Percentiles rank a stretch among this genome's conserved stretches.
phyloP scores from a whole-genome alignment of 2,113 vertebrate genomes.

The Okapia johnstoni region DNA sequence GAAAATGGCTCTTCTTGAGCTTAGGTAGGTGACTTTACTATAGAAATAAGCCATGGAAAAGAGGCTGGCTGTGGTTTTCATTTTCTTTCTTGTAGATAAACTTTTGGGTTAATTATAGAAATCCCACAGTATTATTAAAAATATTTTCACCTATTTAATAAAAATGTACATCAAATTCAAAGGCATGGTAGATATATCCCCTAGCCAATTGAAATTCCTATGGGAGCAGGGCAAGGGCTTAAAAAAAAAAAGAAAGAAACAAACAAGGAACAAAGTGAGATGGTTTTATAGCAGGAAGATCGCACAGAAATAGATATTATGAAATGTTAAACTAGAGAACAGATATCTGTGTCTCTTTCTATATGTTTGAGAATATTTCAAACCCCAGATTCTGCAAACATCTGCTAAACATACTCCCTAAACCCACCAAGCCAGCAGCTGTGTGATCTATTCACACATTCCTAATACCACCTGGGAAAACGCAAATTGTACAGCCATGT shows the following conservation, averaged over 20 bases:
- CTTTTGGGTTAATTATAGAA: not conserved
- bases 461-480: constrained; percentile 64
- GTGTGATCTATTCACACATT: constrained; percentile 60
- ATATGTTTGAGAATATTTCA: constrained; percentile 8
- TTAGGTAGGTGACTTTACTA: not conserved
- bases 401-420: not conserved
- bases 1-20: not conserved
- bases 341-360: not conserved
- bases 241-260: not conserved
- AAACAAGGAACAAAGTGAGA: not conserved
- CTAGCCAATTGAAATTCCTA: not conserved
- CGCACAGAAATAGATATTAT: not conserved
- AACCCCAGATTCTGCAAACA: constrained; percentile 49
- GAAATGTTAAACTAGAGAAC: not conserved
- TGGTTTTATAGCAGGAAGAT: not conserved
- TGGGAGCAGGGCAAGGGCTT: not conserved
- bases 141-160: not conserved
- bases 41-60: not conserved
- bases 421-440: constrained; percentile 58
- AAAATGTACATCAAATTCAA: not conserved
- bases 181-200: not conserved
- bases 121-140: not conserved
- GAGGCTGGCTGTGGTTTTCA: not conserved
- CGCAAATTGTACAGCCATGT: constrained; percentile 64
- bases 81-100: not conserved